Conservation (phyloP, 2,888 invertebrate genomes). For the Drosophila diplacantha region DNA sequence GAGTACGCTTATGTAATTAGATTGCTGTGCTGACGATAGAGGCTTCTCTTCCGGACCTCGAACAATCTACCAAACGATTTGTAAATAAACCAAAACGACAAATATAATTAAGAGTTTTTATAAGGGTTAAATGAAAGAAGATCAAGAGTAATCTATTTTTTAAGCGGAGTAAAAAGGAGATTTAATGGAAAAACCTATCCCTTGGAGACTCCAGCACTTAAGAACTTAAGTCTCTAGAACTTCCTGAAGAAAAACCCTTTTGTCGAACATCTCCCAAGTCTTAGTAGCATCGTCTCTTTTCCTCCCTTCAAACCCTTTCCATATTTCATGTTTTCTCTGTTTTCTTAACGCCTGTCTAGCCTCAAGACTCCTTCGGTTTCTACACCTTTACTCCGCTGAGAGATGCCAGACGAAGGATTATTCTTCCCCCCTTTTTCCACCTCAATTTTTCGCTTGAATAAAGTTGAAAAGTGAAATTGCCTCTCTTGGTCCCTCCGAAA, state of each 20-base stretch:
- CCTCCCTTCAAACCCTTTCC: neutral
- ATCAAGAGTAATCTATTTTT: neutral
- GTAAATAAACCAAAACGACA: constrained; percentile 40
- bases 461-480: constrained; percentile 62
- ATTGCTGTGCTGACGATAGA: constrained; percentile 15
- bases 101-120: neutral
- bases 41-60: neutral
- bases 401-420: constrained; percentile 24
- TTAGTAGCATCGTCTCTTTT: neutral
- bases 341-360: constrained; percentile 22
- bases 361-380: constrained; percentile 4
- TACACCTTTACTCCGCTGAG: constrained; percentile 16
- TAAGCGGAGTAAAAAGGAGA: no score
- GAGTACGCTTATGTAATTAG: constrained; percentile 35
- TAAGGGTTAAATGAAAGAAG: no score
- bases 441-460: constrained; percentile 59
- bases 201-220: neutral
- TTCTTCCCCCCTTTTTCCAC: constrained; percentile 13
- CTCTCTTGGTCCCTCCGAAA: constrained; percentile 5
- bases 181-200: no score
- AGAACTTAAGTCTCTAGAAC: neutral
- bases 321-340: constrained; percentile 4
- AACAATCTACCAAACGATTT: constrained; percentile 25
- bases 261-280: neutral
- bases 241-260: neutral